Conservation (phyloP, 1,140 invertebrate genomes). For the Diabrotica undecimpunctata region DNA sequence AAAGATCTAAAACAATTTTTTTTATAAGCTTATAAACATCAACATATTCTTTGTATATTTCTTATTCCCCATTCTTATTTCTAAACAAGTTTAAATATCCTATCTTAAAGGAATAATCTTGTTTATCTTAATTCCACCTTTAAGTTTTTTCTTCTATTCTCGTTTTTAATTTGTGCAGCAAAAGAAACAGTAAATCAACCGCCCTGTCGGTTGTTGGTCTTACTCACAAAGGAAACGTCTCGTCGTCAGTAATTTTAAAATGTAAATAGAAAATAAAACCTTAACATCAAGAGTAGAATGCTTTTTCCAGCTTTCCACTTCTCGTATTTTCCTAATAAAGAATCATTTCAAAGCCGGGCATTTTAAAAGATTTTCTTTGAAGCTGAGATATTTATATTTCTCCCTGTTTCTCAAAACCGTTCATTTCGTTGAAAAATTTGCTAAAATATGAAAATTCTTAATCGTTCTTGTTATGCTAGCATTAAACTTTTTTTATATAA, state of each 20-base stretch:
- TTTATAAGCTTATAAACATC: no score
- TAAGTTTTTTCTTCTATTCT: no score
- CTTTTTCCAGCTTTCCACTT: slow-evolving; percentile 33
- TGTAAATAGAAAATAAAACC: slow-evolving; percentile 22
- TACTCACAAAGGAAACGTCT: slow-evolving; percentile 8
- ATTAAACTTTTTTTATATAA: no score
- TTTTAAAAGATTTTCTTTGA: slow-evolving; percentile 37
- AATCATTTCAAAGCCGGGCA: slow-evolving; percentile 28
- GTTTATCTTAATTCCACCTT: no score
- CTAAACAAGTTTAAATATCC: no score
- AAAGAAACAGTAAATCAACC: not conserved
- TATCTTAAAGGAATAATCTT: no score
- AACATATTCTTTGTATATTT: no score
- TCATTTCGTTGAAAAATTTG: slow-evolving; percentile 15
- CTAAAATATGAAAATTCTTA: slow-evolving; percentile 3
- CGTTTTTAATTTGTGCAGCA: not conserved
- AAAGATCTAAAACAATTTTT: no score
- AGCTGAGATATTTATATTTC: slow-evolving; percentile 34
- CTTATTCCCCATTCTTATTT: no score
- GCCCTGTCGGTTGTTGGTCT: not conserved
- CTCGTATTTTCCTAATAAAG: slow-evolving; percentile 33
- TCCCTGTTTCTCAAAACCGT: slow-evolving; percentile 13
- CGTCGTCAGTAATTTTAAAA: slow-evolving; percentile 16
- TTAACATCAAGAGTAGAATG: slow-evolving; percentile 22
- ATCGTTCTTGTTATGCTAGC: not conserved